A percentile compares a stretch with the other conserved stretches of the same genome.
These are phyloP conservation scores for Acheta domesticus DNA, from an alignment of 2,888 invertebrate genomes.

Conservation along the genomic window DNA sequence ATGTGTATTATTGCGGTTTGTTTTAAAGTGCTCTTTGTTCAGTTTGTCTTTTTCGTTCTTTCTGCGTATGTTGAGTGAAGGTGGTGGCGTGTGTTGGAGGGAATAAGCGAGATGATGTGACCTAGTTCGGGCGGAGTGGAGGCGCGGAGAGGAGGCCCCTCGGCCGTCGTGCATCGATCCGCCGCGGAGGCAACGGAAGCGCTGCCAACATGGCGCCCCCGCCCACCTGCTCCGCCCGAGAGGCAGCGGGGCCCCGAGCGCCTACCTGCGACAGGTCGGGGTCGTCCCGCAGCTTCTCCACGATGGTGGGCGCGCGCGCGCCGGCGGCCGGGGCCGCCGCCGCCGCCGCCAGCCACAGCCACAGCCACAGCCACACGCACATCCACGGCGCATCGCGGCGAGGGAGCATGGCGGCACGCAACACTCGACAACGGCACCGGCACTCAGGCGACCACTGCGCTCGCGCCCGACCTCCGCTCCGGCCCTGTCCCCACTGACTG, in stretches of 20 bases:
- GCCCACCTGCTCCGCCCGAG: neutral
- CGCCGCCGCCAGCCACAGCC: neutral
- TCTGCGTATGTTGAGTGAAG: too few relatives aligned
- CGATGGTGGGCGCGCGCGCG: conserved; percentile 48
- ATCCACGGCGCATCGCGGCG: neutral
- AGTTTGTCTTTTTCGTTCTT: too few relatives aligned
- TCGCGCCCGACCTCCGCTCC: neutral
- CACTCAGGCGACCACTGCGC: neutral
- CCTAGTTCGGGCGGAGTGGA: too few relatives aligned
- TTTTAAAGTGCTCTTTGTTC: too few relatives aligned
- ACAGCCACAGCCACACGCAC: conserved; percentile 19
- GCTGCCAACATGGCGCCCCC: neutral
- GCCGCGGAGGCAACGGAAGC: too few relatives aligned
- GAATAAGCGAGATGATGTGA: too few relatives aligned
- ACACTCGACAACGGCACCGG: neutral
- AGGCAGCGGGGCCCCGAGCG: neutral
- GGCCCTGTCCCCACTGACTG: neutral
- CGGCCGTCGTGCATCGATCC: too few relatives aligned
- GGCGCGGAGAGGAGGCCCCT: too few relatives aligned
- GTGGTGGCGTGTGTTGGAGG: too few relatives aligned
- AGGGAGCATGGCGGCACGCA: neutral
- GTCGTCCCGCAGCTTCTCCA: conserved; percentile 63
- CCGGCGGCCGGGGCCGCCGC: neutral
- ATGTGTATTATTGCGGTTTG: too few relatives aligned
- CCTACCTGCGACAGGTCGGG: conserved; percentile 66